These are phyloP conservation scores for Tenualosa thibaudeaui DNA, from an alignment of 2,797 vertebrate species.

Conservation along the genomic window DNA sequence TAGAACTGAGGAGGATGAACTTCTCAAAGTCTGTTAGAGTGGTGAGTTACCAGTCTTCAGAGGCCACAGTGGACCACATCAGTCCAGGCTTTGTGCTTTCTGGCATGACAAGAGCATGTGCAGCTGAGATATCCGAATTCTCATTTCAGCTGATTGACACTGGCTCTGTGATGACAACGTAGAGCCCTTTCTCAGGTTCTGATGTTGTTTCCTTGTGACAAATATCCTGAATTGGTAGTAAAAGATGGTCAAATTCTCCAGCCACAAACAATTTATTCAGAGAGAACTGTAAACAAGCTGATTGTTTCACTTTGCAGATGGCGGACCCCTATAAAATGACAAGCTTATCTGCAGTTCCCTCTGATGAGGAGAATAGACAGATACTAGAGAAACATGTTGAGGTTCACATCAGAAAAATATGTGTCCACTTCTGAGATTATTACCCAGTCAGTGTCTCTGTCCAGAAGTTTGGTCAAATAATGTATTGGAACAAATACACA, in stretches of 20 bases:
- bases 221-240: conserved; percentile 79
- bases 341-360: conserved; percentile 54
- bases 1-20: conserved; percentile 67
- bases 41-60: conserved; percentile 77
- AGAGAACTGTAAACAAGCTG: conserved; percentile 32
- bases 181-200: conserved; percentile 71
- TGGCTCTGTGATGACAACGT: conserved; percentile 65
- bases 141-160: conserved; percentile 75
- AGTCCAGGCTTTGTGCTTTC: conserved; percentile 78
- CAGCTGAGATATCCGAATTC: conserved; percentile 72
- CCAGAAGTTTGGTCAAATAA: conserved; percentile 68
- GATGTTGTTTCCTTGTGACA: conserved; percentile 61
- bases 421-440: conserved; percentile 81
- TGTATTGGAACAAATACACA: conserved; percentile 78
- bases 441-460: conserved; percentile 76
- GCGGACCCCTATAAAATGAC: conserved; percentile 64
- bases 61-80: conserved; percentile 73
- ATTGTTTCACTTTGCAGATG: conserved; percentile 73
- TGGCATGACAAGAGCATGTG: conserved; percentile 78
- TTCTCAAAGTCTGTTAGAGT: conserved; percentile 69
- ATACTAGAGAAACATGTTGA: conserved; percentile 59
- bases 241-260: conserved; percentile 68
- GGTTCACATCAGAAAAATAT: conserved; percentile 71
- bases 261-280: conserved; percentile 50
- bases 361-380: conserved; percentile 55